Conservation (phyloP, 2,113 vertebrate genomes). For the Cavia aperea region DNA sequence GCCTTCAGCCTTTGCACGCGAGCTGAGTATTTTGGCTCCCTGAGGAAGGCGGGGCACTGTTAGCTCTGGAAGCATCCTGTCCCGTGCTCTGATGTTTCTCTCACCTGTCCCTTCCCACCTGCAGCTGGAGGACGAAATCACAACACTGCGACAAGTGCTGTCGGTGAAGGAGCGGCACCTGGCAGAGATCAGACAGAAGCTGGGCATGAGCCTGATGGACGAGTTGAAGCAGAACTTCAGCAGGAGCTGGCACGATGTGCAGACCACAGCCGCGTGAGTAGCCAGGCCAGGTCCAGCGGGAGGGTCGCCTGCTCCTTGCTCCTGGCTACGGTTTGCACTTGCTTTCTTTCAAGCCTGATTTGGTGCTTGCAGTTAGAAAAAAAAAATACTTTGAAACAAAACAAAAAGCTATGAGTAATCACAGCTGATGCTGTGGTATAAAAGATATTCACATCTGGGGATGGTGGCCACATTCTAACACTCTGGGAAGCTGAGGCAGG, state of each 20-base stretch:
- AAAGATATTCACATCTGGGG: neutral
- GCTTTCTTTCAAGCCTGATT: neutral
- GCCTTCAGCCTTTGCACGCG: neutral
- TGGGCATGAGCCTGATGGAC: conserved; percentile 87
- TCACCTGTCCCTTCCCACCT: conserved; percentile 13
- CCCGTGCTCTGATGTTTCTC: neutral
- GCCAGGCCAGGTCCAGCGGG: no score
- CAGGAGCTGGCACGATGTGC: conserved; percentile 93
- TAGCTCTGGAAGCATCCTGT: neutral
- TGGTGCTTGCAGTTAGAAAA: neutral
- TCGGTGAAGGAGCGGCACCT: conserved; percentile 93
- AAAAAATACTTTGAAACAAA: conserved; percentile 5
- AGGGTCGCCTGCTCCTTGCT: neutral
- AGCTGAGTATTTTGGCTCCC: neutral
- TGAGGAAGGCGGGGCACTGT: neutral
- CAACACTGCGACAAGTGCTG: conserved; percentile 91
- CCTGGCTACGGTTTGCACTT: no score
- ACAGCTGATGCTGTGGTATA: neutral
- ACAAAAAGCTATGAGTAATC: neutral
- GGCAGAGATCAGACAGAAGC: conserved; percentile 90
- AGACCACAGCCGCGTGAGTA: conserved; percentile 93
- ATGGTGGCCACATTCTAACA: neutral
- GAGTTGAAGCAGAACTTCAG: conserved; percentile 93
- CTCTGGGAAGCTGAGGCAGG: neutral
- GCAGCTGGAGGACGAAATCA: conserved; percentile 95